Evolutionary conservation across 2,797 vertebrate species (phyloP), one percentile per base, ranked within the genome.

Genomic region (Gymnopithys bicolor): DNA sequence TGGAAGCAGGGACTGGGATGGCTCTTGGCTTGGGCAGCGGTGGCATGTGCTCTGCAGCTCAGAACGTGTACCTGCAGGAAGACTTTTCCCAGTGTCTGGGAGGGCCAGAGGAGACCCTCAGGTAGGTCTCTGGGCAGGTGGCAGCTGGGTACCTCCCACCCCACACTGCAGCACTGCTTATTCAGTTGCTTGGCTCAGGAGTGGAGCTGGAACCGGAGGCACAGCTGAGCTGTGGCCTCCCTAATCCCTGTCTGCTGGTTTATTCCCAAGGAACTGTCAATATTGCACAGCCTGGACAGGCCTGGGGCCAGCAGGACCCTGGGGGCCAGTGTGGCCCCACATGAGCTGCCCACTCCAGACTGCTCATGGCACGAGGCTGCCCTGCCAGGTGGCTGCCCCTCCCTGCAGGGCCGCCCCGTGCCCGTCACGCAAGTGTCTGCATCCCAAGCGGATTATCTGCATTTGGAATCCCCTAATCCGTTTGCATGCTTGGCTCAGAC

Each of bases 401-500:
- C 63, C 67, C 96, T 5, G 2, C 0, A 1, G 85, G 90, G 78
- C 85, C 0, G 0, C 52, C 82, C 60, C 19, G 2, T 11, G 35
- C 66, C 63, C 18, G 45, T 80, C 96, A 89, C 71, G 60, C 86
- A 75, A 87, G 46, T 30, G 9, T 45, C 92, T 33, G 11, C 18
- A 3, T 32, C 85, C 87, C 91, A 89, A 96, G 95, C 68, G 1
- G 95, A 94, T 97, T 95, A 94, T 89, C 92, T 59, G 89, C 84
- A 25, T 91, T 90, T 80, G 93, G 96, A 97, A 93, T 76, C 92
- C 95, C 90, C 90, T 96, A 95, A 97, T 95, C 95, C 58, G 1
- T 58, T 48, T 28, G 74, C 81, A 89, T 16, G 45, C 46, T 58
- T 82, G 78, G 84, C 75, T 93, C 93, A 76, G 88, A 84, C 77